These are phyloP conservation scores for Tetranychus piercei DNA, from an alignment of 2,888 invertebrate genomes.

Conservation along the genomic window DNA sequence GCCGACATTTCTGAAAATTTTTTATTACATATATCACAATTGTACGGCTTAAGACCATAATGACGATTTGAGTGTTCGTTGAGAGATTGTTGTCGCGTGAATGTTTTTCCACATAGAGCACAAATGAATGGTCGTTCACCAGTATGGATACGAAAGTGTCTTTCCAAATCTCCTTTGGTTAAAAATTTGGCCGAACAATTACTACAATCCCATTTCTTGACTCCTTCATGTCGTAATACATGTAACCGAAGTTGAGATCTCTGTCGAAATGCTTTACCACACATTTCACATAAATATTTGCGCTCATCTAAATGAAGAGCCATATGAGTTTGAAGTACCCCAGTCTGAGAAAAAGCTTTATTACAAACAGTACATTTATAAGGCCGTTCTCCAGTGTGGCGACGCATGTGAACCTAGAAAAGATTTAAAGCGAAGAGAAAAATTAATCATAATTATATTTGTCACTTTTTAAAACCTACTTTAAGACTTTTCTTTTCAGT, in stretches of 20 bases:
- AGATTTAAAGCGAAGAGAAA: slow-evolving; percentile 19
- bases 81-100: slow-evolving; percentile 34
- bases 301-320: slow-evolving; percentile 29
- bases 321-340: slow-evolving; percentile 31
- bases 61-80: slow-evolving; percentile 35
- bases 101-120: slow-evolving; percentile 32
- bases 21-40: slow-evolving; percentile 31
- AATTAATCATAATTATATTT: slow-evolving; percentile 30
- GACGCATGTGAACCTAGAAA: neutral
- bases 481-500: slow-evolving; percentile 31
- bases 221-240: slow-evolving; percentile 29
- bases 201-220: slow-evolving; percentile 28
- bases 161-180: slow-evolving; percentile 33
- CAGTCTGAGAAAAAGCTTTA: slow-evolving; percentile 30
- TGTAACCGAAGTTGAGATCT: slow-evolving; percentile 29
- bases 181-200: slow-evolving; percentile 30
- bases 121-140: slow-evolving; percentile 33
- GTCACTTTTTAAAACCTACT: slow-evolving; percentile 29
- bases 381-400: neutral
- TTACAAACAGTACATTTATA: slow-evolving; percentile 30
- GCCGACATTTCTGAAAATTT: slow-evolving; percentile 31
- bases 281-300: slow-evolving; percentile 29
- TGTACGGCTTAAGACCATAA: slow-evolving; percentile 32
- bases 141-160: slow-evolving; percentile 33
- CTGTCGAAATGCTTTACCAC: slow-evolving; percentile 30